Conservation (phyloP, 2,888 invertebrate genomes). For the Drosophila acutilabella region DNA sequence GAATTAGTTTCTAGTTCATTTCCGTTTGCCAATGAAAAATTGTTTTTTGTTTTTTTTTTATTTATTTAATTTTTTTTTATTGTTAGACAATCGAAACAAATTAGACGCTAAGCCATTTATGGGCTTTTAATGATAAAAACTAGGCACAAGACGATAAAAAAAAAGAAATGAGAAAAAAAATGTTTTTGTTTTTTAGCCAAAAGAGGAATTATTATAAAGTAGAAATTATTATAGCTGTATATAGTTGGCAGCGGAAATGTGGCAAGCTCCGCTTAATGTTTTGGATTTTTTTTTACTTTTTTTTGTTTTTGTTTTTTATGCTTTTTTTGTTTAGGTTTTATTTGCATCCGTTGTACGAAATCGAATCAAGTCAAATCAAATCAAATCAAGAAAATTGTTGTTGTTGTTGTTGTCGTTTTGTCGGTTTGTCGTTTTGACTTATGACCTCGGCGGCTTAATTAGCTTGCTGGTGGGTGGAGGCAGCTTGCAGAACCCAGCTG, state of each 20-base stretch:
- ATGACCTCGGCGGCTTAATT: slow-evolving; percentile 87
- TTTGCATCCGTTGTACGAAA: slow-evolving; percentile 16
- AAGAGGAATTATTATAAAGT: slow-evolving; percentile 67
- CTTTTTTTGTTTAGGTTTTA: neutral
- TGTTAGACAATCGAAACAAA: slow-evolving; percentile 78
- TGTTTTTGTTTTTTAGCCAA: slow-evolving; percentile 54
- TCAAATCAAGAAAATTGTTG: slow-evolving; percentile 39
- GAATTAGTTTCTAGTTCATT: slow-evolving; percentile 67
- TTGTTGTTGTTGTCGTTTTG: slow-evolving; percentile 17
- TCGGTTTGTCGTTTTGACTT: slow-evolving; percentile 41
- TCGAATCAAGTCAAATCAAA: slow-evolving; percentile 24
- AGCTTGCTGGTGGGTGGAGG: slow-evolving; percentile 92
- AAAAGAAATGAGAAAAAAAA: slow-evolving; percentile 29
- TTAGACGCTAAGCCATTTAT: slow-evolving; percentile 73
- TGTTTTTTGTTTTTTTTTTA: slow-evolving; percentile 45
- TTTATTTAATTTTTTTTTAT: slow-evolving; percentile 44
- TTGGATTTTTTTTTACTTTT: no score
- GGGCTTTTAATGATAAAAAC: slow-evolving; percentile 70
- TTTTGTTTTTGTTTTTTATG: no score
- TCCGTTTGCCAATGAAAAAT: slow-evolving; percentile 74
- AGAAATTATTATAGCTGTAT: slow-evolving; percentile 22
- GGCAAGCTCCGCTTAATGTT: slow-evolving; percentile 21
- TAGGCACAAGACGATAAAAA: slow-evolving; percentile 43
- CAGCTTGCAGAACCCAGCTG: slow-evolving; percentile 93
- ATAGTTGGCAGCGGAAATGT: slow-evolving; percentile 63